These are phyloP conservation scores for Garrulus glandarius DNA, from an alignment of 2,797 vertebrate species.

Conservation along the genomic window DNA sequence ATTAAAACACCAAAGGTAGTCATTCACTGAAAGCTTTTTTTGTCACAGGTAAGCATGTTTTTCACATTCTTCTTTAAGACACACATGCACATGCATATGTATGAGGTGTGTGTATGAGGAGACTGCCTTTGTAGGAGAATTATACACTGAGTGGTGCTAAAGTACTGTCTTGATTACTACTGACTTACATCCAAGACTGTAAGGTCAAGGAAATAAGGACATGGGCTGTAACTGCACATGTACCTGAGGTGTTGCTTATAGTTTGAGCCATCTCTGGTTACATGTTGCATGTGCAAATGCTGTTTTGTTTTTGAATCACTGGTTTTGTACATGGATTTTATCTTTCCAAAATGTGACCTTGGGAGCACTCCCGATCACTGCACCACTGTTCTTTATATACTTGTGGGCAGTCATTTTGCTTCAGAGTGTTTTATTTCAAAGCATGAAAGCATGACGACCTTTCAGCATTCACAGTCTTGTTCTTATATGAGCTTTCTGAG, in stretches of 20 bases:
- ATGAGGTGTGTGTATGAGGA: fast-evolving
- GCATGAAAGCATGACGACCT: slow-evolving; percentile 67
- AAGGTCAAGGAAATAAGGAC: not conserved
- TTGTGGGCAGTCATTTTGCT: slow-evolving; percentile 12
- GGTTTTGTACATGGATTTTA: not conserved
- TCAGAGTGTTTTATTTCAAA: slow-evolving; percentile 51
- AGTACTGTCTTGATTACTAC: not conserved
- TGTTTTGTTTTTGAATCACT: not conserved
- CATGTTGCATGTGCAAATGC: not conserved
- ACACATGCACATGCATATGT: not conserved
- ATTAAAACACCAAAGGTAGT: not conserved
- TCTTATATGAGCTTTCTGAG: slow-evolving; percentile 38
- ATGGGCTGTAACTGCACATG: not conserved
- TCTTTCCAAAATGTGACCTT: not conserved
- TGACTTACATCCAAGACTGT: not conserved
- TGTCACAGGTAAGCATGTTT: not conserved
- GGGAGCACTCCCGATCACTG: not conserved
- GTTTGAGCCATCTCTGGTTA: not conserved
- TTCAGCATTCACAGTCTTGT: slow-evolving; percentile 31
- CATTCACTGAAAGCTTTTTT: not conserved
- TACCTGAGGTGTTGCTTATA: not conserved
- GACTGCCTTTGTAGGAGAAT: not conserved
- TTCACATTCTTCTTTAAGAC: not conserved
- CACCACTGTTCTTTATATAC: not conserved
- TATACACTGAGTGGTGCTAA: not conserved